Percentiles rank a stretch among this genome's conserved stretches.
Conservation (phyloP, 1,140 invertebrate genomes). For the Trachymyrmex cornetzi region DNA sequence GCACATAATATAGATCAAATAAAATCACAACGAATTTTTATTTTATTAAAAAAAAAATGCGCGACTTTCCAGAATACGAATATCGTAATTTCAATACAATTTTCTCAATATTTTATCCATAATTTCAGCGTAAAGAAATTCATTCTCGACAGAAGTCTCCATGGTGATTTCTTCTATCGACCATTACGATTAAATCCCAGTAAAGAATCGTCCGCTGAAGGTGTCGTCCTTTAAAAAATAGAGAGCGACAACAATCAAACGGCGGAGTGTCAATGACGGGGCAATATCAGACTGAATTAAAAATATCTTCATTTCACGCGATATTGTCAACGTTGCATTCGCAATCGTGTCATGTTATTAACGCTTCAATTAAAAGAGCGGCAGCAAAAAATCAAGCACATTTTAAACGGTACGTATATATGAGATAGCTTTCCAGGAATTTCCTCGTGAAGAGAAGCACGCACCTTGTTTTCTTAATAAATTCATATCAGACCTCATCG, state of each 20-base stretch:
- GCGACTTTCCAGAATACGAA: too few species aligned
- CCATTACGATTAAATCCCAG: constrained; percentile 28
- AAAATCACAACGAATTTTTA: too few species aligned
- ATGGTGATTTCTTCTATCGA: too few species aligned
- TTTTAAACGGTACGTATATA: neutral
- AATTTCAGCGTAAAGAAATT: too few species aligned
- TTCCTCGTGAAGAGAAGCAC: neutral
- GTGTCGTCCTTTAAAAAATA: neutral
- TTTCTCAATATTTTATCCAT: too few species aligned
- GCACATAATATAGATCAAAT: too few species aligned
- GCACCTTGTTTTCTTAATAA: constrained; percentile 41
- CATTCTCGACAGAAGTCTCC: too few species aligned
- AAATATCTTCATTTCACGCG: neutral
- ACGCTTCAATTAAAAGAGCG: neutral
- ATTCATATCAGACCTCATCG: constrained; percentile 41
- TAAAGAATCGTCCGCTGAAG: neutral
- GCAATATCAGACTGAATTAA: neutral
- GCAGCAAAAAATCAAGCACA: neutral
- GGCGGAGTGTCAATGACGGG: neutral
- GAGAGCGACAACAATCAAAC: neutral
- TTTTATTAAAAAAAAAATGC: too few species aligned
- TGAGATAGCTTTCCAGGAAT: neutral
- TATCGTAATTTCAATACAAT: too few species aligned
- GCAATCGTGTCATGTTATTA: neutral
- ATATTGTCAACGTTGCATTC: neutral